Evolutionary conservation across 2,113 vertebrate genomes (phyloP).

Genomic region (Odobenus rosmarus): DNA sequence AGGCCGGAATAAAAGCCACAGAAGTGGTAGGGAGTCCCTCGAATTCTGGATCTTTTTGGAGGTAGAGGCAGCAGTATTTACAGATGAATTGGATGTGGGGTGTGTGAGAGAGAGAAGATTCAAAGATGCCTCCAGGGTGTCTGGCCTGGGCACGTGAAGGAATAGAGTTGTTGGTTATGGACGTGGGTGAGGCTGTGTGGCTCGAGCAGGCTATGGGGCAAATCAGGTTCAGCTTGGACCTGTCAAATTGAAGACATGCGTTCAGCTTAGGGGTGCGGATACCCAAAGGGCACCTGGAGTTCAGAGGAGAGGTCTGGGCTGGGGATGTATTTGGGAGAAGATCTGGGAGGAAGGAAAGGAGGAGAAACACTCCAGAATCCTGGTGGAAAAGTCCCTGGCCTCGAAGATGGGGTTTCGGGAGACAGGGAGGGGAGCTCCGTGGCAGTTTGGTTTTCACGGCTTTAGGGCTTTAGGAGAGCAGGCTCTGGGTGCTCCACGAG

Average conservation of each 20-base stretch:
- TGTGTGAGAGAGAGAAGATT: background rate
- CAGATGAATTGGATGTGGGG: background rate
- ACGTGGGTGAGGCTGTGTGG: background rate
- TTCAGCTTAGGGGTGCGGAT: background rate
- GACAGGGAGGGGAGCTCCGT: background rate
- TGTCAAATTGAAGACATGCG: background rate
- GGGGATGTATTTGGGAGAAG: background rate
- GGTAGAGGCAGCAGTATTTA: background rate
- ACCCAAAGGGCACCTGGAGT: background rate
- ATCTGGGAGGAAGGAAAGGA: background rate
- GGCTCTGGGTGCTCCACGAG: background rate
- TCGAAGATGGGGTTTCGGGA: background rate
- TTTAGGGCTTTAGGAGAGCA: no score
- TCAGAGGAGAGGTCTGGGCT: background rate
- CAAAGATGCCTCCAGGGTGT: background rate
- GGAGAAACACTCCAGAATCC: background rate
- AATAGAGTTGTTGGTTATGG: background rate
- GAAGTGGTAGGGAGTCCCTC: background rate
- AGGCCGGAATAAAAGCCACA: background rate
- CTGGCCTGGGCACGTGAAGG: background rate
- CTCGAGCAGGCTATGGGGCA: background rate
- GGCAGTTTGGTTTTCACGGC: background rate
- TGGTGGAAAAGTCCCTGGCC: background rate
- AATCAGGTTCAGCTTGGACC: background rate
- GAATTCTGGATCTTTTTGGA: background rate